Base-by-base conservation (phyloP, 2,888 invertebrate species). In the Galerucella pusilla region DNA sequence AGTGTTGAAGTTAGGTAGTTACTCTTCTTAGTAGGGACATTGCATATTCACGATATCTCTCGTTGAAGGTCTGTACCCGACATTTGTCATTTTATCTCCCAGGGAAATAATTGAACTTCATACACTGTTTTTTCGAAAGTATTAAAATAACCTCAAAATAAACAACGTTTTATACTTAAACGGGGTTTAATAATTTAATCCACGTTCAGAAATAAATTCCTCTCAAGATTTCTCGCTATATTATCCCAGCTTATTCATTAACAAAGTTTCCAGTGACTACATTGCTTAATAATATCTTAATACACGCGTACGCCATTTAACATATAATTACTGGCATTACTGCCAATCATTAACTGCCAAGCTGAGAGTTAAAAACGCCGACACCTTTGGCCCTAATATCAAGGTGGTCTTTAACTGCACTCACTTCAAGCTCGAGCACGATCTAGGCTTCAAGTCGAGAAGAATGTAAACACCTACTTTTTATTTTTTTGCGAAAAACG, bases 371-470 rank as follows among this genome's bases (percentile, higher is more conserved):
- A 71, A 73, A 76, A 71, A 76, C 63, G 25, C 68, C 60, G 63
- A 71, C 72, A 80, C 77, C 81, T 81, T 80, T 78, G 75, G 77
- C 78, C 80, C 76, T 61, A 74, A 79, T 70, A 75, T 74, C 75
- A 74, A 73, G 81, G 81, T 80, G 81, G 81, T 81, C 81, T 76
- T 70, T 71, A 74, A 74, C 72, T 69, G 75, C 71, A 75, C 74
- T 68, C 65, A 71, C 73, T 79, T 76, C 75, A 77, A 65, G 28
- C 46, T 67, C 57, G 25, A 25, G 60, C 25, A 28, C 28, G 60
- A 28, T 28, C 28, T 20, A 14, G 14, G 10, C 12, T 14, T 60
- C 25, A 60, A 60, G 12, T 25, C 4, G 28, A 60, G 57, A 11
- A 68, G 68, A 68, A 42, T 42, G 57, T 68, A 25, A 68, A 68